A percentile compares a stretch with the other conserved stretches of the same genome.
Conservation (phyloP, 2,888 invertebrate genomes). For the Xylocampa areola region DNA sequence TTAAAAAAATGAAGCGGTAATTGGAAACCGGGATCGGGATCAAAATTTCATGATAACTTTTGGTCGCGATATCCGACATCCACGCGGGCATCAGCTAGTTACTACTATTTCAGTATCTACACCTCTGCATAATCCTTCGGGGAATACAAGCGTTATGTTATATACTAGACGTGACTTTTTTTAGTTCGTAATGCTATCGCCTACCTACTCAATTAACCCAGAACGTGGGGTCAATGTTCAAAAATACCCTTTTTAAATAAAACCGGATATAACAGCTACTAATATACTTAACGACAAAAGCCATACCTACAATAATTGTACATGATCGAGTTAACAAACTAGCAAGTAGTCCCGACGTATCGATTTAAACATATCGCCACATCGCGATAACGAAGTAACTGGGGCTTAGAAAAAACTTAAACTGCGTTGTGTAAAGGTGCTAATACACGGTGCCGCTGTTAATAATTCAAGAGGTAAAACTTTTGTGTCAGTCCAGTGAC, state of each 20-base stretch:
- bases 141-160: too few relatives aligned
- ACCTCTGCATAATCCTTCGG: too few relatives aligned
- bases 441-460: slow-evolving; percentile 6
- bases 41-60: too few relatives aligned
- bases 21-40: too few relatives aligned
- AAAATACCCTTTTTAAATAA: not conserved
- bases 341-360: slow-evolving; percentile 35
- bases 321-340: slow-evolving; percentile 28
- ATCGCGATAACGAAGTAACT: slow-evolving; percentile 57
- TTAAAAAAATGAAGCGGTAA: too few relatives aligned
- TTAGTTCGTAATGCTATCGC: too few relatives aligned
- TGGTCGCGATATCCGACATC: too few relatives aligned
- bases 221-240: not conserved
- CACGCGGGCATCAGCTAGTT: too few relatives aligned
- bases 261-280: slow-evolving; percentile 4
- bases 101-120: too few relatives aligned
- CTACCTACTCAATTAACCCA: too few relatives aligned
- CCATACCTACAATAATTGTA: slow-evolving; percentile 2
- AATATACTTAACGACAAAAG: not conserved
- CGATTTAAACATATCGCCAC: slow-evolving; percentile 47
- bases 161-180: too few relatives aligned
- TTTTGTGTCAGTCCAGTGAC: too few relatives aligned
- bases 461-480: not conserved
- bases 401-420: slow-evolving; percentile 43
- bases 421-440: slow-evolving; percentile 26